Base-by-base conservation (phyloP, 1,140 invertebrate genomes). In the Trichonephila inaurata region DNA sequence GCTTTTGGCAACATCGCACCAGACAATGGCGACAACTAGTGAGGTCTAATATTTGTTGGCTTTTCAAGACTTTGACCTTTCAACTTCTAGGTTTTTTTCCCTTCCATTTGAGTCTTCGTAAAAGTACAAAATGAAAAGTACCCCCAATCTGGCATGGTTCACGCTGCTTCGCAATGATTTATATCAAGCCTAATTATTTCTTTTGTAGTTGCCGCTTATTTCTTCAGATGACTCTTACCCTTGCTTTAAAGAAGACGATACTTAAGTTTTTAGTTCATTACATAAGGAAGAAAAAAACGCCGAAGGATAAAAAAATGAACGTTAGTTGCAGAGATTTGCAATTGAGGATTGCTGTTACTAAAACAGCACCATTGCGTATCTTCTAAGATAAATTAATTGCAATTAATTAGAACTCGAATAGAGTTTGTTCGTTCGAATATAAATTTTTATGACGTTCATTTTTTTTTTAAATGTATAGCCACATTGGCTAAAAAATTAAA, bases 111-210 rank as follows among this genome's bases (percentile, higher is more conserved):
- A 77, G 18, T 21, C 10, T 77, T 77, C 18, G 7, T 16, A 40
- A 33, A 77, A 16, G 18, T 12, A 33, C 72, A 33, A 28, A 33
- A 77, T 33, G 72, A 77, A 77, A 77, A 33, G 72, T 28, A 77
- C 33, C 28, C 28, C 72, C 24, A 51, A 77, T 33, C 72, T 33
- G 10, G 33, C 28, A 77, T 77, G 72, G 72, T 77, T 61, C 51
- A 40, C 28, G 28, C 51, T 69, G 82, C 89, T 91, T 91, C 72
- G 5, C 33, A 61, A 58, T 91, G 89, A 91, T 91, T 91, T 91
- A 91, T 91, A 77, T 62, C 28, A n/a, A 51, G 24, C 24, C 89
- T 91, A 91, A 91, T 91, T 91, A 91, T 91, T 91, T 91, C 89
- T 62, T 91, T 91, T 91, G 89, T 91, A 91, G 44, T 82, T 51